Conservation (phyloP, 2,797 vertebrate species). For the Neosalanx taihuensis region DNA sequence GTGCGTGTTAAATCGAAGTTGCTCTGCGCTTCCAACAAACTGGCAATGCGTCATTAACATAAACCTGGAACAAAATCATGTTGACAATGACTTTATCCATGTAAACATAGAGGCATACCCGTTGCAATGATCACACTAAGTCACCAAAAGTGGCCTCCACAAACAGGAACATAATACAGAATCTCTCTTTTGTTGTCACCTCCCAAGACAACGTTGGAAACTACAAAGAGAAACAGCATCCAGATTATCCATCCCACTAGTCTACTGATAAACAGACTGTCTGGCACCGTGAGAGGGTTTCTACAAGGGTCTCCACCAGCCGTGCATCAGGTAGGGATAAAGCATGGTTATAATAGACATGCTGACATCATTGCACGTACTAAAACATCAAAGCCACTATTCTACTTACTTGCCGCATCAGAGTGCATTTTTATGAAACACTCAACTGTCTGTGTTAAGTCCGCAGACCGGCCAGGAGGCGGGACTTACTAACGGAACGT, state of each 20-base stretch:
- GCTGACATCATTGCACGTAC: conserved; percentile 12
- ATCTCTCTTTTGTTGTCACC: conserved; percentile 68
- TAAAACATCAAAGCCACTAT: conserved; percentile 42
- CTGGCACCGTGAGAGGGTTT: conserved; percentile 44
- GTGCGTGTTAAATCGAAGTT: conserved; percentile 25
- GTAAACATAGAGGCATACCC: conserved; percentile 29
- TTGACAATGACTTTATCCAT: conserved; percentile 28
- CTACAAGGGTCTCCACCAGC: conserved; percentile 29
- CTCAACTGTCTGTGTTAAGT: conserved; percentile 83
- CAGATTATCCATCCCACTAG: conserved; percentile 36
- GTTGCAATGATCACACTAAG: conserved; percentile 3
- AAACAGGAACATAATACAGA: conserved; percentile 34
- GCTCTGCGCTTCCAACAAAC: no score
- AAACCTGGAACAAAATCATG: conserved; percentile 37
- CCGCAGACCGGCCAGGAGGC: conserved; percentile 82
- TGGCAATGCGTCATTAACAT: conserved; percentile 26
- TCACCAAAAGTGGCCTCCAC: conserved; percentile 11
- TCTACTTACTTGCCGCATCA: conserved; percentile 99
- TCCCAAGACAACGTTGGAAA: conserved; percentile 57
- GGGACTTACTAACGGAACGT: conserved; percentile 61
- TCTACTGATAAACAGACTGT: conserved; percentile 42
- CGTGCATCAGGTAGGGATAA: conserved; percentile 11
- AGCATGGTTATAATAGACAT: conserved; percentile 9
- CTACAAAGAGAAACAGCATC: conserved; percentile 72
- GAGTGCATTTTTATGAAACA: conserved; percentile 99